Conservation (phyloP, 1,140 invertebrate genomes). For the Ips typographus region DNA sequence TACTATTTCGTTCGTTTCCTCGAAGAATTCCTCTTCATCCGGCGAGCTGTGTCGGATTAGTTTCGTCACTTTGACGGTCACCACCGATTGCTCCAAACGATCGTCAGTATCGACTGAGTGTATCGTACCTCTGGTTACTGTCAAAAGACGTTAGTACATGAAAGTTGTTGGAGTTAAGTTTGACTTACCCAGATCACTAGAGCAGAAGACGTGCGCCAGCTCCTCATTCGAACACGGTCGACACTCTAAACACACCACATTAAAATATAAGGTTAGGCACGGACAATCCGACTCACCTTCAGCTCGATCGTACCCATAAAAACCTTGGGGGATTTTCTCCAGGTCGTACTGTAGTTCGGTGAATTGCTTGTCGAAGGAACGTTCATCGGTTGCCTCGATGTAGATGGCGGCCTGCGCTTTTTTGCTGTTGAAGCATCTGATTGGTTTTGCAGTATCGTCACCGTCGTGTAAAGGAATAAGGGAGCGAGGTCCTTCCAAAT, state of each 20-base stretch:
- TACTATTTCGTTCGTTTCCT: conserved; percentile 45
- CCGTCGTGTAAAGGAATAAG: conserved; percentile 65
- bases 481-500: conserved; percentile 66
- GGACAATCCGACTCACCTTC: conserved; percentile 44
- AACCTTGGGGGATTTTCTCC: conserved; percentile 56
- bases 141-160: conserved; percentile 35
- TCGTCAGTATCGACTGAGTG: conserved; percentile 63
- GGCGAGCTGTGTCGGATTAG: conserved; percentile 61
- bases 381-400: conserved; percentile 61
- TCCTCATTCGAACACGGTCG: conserved; percentile 74
- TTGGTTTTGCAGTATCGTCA: conserved; percentile 60
- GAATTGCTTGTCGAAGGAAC: conserved; percentile 54
- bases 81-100: conserved; percentile 65
- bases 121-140: conserved; percentile 69
- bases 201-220: conserved; percentile 74
- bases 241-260: conserved; percentile 60
- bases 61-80: conserved; percentile 68
- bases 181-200: conserved; percentile 73
- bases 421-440: conserved; percentile 68
- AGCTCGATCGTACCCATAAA: conserved; percentile 56
- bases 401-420: conserved; percentile 70
- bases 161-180: background rate
- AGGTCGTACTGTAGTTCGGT: conserved; percentile 70
- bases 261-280: background rate
- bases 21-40: conserved; percentile 46